Conservation (phyloP, 2,888 invertebrate genomes). For the Anoplius nigerrimus region DNA sequence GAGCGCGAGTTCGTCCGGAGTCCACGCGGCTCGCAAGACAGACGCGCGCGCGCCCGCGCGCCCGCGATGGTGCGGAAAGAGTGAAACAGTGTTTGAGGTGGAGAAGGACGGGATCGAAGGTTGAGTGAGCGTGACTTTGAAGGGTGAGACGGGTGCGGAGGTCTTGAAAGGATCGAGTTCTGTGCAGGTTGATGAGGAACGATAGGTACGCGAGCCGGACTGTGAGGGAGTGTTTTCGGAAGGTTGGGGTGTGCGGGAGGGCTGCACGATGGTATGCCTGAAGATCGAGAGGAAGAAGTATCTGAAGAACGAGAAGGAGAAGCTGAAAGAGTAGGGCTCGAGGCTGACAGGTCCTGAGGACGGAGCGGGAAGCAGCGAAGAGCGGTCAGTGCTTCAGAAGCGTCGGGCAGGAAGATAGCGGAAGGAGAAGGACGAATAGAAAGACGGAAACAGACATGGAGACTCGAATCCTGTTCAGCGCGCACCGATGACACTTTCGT, state of each 20-base stretch:
- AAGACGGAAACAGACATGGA: neutral
- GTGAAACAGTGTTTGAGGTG: too few species aligned
- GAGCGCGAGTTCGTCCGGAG: too few species aligned
- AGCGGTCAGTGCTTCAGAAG: too few species aligned
- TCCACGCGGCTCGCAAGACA: neutral
- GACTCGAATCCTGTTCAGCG: too few species aligned
- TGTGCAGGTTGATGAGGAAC: too few species aligned
- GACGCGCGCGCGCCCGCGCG: conserved; percentile 32
- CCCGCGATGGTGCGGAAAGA: neutral
- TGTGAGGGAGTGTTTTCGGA: neutral
- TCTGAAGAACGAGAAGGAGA: neutral
- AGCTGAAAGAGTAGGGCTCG: neutral
- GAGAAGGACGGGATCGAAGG: neutral
- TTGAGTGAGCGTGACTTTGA: neutral
- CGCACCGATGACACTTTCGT: too few species aligned
- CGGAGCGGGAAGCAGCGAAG: too few species aligned
- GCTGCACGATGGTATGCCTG: too few species aligned
- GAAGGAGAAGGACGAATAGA: neutral
- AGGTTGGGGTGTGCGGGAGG: neutral
- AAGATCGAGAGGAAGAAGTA: too few species aligned
- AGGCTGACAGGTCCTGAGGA: too few species aligned
- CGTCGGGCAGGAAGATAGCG: neutral
- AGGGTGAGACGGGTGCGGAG: neutral
- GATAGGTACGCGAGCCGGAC: too few species aligned
- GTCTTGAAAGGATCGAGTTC: too few species aligned